Conservation (phyloP, 1,140 invertebrate genomes). For the Teleogryllus occipitalis region DNA sequence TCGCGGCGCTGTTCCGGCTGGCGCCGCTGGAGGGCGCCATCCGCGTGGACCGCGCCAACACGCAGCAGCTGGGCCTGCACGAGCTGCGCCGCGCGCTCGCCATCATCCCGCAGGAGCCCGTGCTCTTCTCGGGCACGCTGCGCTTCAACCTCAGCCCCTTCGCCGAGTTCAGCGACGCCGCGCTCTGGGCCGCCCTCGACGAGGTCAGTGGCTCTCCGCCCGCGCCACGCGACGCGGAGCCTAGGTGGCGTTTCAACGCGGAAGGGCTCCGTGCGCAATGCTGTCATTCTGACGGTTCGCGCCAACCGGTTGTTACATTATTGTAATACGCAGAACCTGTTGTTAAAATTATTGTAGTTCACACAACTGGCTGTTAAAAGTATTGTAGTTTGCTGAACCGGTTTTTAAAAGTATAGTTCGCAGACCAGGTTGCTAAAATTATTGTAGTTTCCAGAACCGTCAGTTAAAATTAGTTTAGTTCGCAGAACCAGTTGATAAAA, state of each 20-base stretch:
- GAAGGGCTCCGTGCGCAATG: background rate
- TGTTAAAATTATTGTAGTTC: background rate
- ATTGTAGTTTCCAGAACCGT: background rate
- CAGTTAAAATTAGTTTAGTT: too few relatives aligned
- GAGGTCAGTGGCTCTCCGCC: conserved; percentile 36
- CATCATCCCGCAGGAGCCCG: conserved; percentile 63
- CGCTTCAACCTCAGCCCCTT: conserved; percentile 67
- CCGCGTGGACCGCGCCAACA: conserved; percentile 50
- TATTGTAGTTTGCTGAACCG: too few relatives aligned
- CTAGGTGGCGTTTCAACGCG: background rate
- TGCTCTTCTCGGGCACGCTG: conserved; percentile 59
- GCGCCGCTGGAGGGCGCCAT: conserved; percentile 34
- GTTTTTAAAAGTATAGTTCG: too few relatives aligned
- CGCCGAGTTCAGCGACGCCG: conserved; percentile 47
- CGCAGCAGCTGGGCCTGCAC: conserved; percentile 46
- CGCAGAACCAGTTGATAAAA: too few relatives aligned
- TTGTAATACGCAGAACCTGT: background rate
- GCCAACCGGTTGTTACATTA: too few relatives aligned
- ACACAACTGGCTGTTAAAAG: background rate
- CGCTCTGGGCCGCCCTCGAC: conserved; percentile 44
- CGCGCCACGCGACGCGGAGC: background rate
- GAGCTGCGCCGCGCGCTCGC: conserved; percentile 51
- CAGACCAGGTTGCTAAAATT: too few relatives aligned
- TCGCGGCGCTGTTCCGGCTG: conserved; percentile 41
- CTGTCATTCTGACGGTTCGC: background rate